Percentiles rank a stretch among this genome's conserved stretches.
phyloP scores from a whole-genome alignment of 2,888 invertebrate genomes.

The Drosophila putrida region DNA sequence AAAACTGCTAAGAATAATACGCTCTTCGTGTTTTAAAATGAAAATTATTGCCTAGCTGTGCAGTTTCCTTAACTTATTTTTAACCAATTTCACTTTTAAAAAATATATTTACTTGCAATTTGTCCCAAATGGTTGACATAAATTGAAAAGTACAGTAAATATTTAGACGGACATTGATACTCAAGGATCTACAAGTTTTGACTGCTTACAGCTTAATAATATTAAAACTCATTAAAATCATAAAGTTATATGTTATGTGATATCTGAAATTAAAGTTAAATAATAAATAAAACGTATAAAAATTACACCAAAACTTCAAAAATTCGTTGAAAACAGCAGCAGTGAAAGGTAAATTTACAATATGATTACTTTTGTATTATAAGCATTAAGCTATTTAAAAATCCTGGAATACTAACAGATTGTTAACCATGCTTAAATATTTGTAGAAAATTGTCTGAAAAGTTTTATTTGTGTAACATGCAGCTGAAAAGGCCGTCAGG shows the following conservation, averaged over 20 bases:
- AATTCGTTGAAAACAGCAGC: conserved; percentile 4
- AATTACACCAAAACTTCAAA: not conserved
- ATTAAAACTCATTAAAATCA: not conserved
- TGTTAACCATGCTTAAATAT: conserved; percentile 23
- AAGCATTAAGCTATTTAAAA: no score
- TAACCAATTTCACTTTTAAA: not conserved
- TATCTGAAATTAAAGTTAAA: not conserved
- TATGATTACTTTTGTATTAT: no score
- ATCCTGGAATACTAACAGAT: not conserved
- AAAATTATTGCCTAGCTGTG: conserved; percentile 18
- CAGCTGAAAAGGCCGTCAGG: conserved; percentile 35
- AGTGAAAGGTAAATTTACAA: conserved; percentile 11
- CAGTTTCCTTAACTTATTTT: conserved; percentile 19
- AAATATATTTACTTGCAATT: conserved; percentile 1
- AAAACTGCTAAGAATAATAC: conserved; percentile 18
- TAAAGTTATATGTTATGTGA: not conserved
- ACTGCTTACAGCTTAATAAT: not conserved
- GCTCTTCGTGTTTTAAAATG: not conserved
- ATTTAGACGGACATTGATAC: not conserved
- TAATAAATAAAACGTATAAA: not conserved
- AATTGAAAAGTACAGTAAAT: not conserved
- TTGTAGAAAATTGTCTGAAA: conserved; percentile 30
- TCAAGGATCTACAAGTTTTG: conserved; percentile 1
- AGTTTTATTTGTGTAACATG: conserved; percentile 7
- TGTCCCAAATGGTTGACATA: not conserved